Conservation (phyloP, 2,113 vertebrate genomes). For the Melanerpes formicivorus region DNA sequence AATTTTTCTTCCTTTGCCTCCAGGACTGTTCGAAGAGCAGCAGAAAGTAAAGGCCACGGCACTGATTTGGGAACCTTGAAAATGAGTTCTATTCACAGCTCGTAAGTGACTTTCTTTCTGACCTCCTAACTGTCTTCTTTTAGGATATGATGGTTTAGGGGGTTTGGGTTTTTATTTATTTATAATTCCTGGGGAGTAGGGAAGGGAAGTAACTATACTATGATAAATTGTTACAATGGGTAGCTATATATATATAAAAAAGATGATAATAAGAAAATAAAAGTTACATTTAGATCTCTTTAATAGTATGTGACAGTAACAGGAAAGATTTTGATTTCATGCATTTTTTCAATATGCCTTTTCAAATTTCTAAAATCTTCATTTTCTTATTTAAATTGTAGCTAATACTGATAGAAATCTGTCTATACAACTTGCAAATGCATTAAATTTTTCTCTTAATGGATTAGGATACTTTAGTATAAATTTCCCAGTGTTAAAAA, state of each 20-base stretch:
- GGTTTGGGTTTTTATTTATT: not conserved
- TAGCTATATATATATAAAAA: not conserved
- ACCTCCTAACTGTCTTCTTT: not conserved
- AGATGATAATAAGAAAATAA: not conserved
- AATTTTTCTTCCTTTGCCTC: not conserved
- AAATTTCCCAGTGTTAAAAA: slow-evolving; percentile 48
- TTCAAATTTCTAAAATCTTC: slow-evolving; percentile 1
- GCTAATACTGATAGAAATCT: not conserved
- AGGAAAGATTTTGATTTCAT: not conserved
- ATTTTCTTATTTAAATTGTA: not conserved
- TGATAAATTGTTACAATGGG: not conserved
- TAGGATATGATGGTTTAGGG: not conserved
- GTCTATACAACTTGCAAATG: not conserved
- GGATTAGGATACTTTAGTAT: not conserved
- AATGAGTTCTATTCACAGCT: not conserved
- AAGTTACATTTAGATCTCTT: not conserved
- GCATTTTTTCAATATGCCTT: not conserved
- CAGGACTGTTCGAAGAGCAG: not conserved
- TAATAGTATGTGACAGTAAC: not conserved
- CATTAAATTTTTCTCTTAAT: not conserved
- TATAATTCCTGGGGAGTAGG: not conserved
- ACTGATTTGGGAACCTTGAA: not conserved
- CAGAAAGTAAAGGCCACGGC: not conserved
- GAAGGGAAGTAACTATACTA: not conserved
- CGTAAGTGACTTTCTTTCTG: not conserved